Percentiles rank a stretch among this genome's conserved stretches.
These are phyloP conservation scores for Nephrocerus scutellatus DNA, from an alignment of 2,888 invertebrate genomes.

Conservation along the genomic window DNA sequence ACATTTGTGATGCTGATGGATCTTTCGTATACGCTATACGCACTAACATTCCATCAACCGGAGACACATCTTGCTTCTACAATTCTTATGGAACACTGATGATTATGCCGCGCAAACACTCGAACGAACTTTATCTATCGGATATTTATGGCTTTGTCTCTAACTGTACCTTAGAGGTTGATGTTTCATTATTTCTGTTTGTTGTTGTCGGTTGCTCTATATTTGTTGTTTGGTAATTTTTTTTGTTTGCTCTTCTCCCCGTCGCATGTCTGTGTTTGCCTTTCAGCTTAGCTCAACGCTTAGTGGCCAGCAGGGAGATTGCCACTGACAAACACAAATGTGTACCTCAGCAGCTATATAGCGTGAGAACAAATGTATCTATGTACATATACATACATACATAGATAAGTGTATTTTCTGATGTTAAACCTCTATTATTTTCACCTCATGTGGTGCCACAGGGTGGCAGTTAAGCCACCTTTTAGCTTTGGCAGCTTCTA, in stretches of 20 bases:
- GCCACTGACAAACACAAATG: constrained; percentile 13
- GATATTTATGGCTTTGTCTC: constrained; percentile 41
- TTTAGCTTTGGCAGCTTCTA: no score
- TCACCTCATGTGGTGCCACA: no score
- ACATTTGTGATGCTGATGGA: no score
- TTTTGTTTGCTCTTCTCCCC: constrained; percentile 1
- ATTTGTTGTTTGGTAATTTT: constrained; percentile 4
- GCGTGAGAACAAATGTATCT: constrained; percentile 7
- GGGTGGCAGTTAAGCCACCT: no score
- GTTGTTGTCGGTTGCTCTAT: constrained; percentile 9
- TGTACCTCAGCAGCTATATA: constrained; percentile 9
- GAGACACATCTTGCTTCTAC: no score
- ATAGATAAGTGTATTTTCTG: no score
- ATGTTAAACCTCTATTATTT: no score
- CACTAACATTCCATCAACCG: no score
- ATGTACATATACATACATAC: no score
- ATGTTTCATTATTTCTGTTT: constrained; percentile 42
- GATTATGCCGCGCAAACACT: no score
- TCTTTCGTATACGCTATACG: no score
- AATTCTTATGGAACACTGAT: no score
- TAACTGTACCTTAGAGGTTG: constrained; percentile 43
- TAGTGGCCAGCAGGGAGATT: constrained; percentile 44
- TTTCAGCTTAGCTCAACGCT: constrained; percentile 34
- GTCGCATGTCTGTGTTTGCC: constrained; percentile 24
- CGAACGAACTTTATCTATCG: constrained; percentile 30